Evolutionary conservation across 2,113 vertebrate species (phyloP).

Genomic region (Empidonax alnorum): DNA sequence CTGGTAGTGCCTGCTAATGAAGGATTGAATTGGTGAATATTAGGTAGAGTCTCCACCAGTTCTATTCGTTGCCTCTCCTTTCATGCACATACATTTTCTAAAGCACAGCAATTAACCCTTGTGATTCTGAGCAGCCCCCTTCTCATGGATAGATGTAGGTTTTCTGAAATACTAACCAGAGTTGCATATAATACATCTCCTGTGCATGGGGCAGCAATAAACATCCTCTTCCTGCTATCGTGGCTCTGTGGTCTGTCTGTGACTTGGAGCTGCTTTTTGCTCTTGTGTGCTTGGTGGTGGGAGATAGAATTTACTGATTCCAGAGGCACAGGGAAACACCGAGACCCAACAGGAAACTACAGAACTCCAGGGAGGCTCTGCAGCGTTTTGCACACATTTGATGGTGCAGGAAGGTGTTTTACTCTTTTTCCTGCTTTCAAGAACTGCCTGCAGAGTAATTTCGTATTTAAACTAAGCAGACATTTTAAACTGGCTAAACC

Average conservation of each 20-base stretch:
- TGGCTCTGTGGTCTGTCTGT: background rate
- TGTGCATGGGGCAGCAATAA: background rate
- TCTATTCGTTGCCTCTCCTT: background rate
- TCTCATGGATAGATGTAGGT: background rate
- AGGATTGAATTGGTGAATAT: background rate
- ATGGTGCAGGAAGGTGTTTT: background rate
- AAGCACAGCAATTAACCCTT: background rate
- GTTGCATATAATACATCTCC: background rate
- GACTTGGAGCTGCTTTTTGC: background rate
- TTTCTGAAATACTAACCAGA: background rate
- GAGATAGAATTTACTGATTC: background rate
- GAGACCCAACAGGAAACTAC: accelerated
- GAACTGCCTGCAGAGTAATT: background rate
- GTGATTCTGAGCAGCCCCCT: background rate
- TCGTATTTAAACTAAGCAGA: background rate
- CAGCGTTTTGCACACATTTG: background rate
- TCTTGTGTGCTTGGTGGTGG: background rate
- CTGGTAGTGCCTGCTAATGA: background rate
- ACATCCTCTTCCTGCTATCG: background rate
- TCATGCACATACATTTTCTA: background rate
- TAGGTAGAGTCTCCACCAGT: background rate
- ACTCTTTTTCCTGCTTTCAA: background rate
- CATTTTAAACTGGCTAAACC: background rate
- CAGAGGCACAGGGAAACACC: background rate
- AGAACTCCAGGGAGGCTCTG: background rate